Evolutionary conservation across 1,140 invertebrate genomes (phyloP).

Genomic region (Cydia amplana): DNA sequence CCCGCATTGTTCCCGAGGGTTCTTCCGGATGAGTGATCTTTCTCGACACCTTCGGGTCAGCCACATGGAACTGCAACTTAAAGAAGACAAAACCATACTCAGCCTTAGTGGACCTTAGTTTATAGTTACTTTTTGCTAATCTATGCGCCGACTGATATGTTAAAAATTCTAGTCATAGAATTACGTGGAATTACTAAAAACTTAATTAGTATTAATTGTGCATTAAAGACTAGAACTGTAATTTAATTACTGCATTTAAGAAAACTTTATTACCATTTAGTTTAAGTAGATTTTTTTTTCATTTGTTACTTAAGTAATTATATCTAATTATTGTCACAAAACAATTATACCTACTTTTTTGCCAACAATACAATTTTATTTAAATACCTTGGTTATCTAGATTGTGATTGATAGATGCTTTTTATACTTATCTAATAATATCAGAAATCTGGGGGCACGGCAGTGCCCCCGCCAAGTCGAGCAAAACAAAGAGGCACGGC

Average conservation of each 20-base stretch:
- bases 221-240: neutral
- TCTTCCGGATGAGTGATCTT: slow-evolving; percentile 69
- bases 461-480: too few relatives aligned
- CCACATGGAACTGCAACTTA: slow-evolving; percentile 59
- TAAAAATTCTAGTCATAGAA: slow-evolving; percentile 27
- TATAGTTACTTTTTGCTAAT: slow-evolving; percentile 24
- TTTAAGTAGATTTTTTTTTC: neutral
- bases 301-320: too few relatives aligned
- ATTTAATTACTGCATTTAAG: neutral
- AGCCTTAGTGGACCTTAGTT: slow-evolving; percentile 11
- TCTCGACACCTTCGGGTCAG: slow-evolving; percentile 65
- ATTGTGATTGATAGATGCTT: too few relatives aligned
- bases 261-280: slow-evolving; percentile 7
- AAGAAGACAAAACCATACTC: slow-evolving; percentile 30
- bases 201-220: neutral
- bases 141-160: slow-evolving; percentile 6
- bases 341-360: too few relatives aligned
- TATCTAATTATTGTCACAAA: too few relatives aligned
- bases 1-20: slow-evolving; percentile 67
- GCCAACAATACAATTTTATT: too few relatives aligned
- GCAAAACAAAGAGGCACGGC: too few relatives aligned
- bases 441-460: too few relatives aligned
- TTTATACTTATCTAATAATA: too few relatives aligned
- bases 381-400: too few relatives aligned
- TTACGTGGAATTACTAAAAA: slow-evolving; percentile 10